Conservation (phyloP, 64 coral and sea anemone species). For the Pocillopora damicornis region DNA sequence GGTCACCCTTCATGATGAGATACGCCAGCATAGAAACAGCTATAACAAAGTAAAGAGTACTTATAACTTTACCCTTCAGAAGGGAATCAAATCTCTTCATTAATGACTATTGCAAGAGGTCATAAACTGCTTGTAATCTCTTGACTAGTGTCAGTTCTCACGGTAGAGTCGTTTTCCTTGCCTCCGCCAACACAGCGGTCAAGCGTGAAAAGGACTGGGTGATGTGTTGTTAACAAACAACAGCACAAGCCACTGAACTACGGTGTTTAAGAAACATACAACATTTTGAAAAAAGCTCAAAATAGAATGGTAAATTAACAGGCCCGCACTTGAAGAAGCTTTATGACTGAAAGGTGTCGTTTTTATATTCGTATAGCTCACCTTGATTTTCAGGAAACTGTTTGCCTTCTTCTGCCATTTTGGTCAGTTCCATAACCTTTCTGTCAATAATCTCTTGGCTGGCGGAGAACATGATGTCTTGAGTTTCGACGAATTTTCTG, state of each 20-base stretch:
- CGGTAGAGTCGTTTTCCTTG: too few species aligned
- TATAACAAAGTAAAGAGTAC: not conserved
- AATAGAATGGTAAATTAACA: too few species aligned
- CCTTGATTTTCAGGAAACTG: slow-evolving; percentile 35
- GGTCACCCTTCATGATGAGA: slow-evolving; percentile 4
- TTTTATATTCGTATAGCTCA: not conserved
- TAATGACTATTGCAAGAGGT: not conserved
- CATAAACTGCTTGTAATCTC: too few species aligned
- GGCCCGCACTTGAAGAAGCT: too few species aligned
- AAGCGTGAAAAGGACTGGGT: too few species aligned
- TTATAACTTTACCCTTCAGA: not conserved
- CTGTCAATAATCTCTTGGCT: slow-evolving; percentile 34
- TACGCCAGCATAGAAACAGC: slow-evolving; percentile 5
- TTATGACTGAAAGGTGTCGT: too few species aligned
- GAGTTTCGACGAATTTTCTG: slow-evolving; percentile 24
- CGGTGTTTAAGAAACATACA: too few species aligned
- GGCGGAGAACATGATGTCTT: not conserved
- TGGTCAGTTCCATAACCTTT: slow-evolving; percentile 36
- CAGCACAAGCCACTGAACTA: too few species aligned
- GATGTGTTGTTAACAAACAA: too few species aligned
- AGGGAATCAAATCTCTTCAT: not conserved
- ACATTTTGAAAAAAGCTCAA: too few species aligned
- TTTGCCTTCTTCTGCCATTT: slow-evolving; percentile 5
- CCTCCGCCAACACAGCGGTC: too few species aligned
- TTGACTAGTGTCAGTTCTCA: too few species aligned